Conservation (phyloP, 2,888 invertebrate genomes). For the Limnephilus marmoratus region DNA sequence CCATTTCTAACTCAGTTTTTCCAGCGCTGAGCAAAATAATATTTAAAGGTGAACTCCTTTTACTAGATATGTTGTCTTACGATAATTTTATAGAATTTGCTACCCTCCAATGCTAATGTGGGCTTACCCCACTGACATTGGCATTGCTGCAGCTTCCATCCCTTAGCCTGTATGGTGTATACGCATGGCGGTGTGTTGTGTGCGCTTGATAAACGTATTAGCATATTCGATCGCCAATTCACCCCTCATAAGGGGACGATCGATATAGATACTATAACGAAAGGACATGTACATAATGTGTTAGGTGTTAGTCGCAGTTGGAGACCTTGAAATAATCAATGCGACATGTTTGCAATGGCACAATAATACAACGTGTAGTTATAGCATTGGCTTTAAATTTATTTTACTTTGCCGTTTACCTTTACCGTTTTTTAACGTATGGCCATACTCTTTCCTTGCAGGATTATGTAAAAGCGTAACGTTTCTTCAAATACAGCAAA, state of each 20-base stretch:
- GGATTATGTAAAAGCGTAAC: too few relatives aligned
- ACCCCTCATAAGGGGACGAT: not conserved
- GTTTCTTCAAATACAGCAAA: too few relatives aligned
- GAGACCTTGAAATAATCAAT: conserved; percentile 16
- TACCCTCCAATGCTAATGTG: not conserved
- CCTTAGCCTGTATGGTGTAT: not conserved
- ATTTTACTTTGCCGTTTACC: not conserved
- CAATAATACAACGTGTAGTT: not conserved
- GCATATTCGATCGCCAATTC: conserved; percentile 61
- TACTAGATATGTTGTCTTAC: not conserved
- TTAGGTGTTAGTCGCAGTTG: not conserved
- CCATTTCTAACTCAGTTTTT: not conserved
- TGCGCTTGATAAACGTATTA: conserved; percentile 51
- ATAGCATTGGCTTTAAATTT: not conserved
- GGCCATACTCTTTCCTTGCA: not conserved
- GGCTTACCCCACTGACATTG: conserved; percentile 62
- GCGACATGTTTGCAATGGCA: not conserved
- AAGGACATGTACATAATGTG: not conserved
- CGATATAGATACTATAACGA: not conserved
- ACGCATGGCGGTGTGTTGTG: not conserved
- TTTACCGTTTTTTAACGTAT: not conserved
- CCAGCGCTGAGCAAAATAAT: not conserved
- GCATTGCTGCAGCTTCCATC: conserved; percentile 47
- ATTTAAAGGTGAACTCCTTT: not conserved
- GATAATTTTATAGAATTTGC: not conserved